Evolutionary conservation across 2,797 vertebrate genomes (phyloP).

Genomic region (Sebastes matsubarae): DNA sequence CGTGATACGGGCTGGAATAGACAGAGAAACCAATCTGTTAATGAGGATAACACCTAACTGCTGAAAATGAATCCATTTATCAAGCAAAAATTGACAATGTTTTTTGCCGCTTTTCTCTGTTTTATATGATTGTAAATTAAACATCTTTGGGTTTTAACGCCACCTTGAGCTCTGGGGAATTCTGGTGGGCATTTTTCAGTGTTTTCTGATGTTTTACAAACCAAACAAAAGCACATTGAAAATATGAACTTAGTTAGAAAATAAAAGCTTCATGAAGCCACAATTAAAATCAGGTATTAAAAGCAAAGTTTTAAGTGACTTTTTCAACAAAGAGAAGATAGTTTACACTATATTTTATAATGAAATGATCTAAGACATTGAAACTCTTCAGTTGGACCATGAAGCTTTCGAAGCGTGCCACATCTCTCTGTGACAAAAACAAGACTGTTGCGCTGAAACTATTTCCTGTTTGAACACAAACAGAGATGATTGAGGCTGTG

Average conservation of each 20-base stretch:
- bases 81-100: no score
- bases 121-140: no score
- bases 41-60: background rate
- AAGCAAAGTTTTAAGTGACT: background rate
- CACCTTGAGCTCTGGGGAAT: no score
- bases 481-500: background rate
- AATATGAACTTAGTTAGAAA: background rate
- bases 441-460: slow-evolving; percentile 6
- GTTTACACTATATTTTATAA: no score
- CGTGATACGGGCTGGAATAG: slow-evolving; percentile 63
- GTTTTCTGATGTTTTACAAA: no score
- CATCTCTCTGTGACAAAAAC: background rate
- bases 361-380: background rate
- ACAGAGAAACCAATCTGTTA: background rate
- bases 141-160: no score
- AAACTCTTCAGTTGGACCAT: background rate
- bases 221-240: background rate
- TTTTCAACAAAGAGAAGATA: background rate
- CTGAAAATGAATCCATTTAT: background rate
- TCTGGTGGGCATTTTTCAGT: no score
- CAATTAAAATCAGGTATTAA: background rate
- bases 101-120: background rate
- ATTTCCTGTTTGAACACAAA: slow-evolving; percentile 28
- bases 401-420: background rate
- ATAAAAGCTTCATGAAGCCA: background rate